A percentile compares a stretch with the other conserved stretches of the same genome.
Conservation (phyloP, 2,113 vertebrate genomes). For the Perca fluviatilis region DNA sequence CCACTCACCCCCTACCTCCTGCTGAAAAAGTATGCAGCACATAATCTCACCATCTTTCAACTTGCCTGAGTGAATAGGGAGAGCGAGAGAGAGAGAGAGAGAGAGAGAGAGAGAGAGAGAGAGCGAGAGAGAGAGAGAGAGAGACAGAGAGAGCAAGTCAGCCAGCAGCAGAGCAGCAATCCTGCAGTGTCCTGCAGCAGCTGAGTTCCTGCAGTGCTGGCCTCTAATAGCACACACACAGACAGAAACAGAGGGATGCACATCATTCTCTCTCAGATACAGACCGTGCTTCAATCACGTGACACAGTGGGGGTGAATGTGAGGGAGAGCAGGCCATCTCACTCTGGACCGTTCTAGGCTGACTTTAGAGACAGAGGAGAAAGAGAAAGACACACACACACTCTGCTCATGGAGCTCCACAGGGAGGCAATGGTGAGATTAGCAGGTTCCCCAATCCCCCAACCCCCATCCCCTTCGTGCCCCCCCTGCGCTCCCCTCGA, state of each 20-base stretch:
- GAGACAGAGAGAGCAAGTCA: slow-evolving; percentile 51
- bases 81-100: too few relatives aligned
- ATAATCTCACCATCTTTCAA: slow-evolving; percentile 78
- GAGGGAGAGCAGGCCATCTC: slow-evolving; percentile 49
- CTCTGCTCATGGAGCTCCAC: slow-evolving; percentile 51
- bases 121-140: neutral
- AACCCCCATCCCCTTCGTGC: neutral
- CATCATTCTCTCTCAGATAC: slow-evolving; percentile 43
- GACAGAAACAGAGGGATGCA: slow-evolving; percentile 34
- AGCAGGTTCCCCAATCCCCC: slow-evolving; percentile 45
- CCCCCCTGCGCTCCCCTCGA: slow-evolving; percentile 30
- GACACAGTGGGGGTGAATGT: slow-evolving; percentile 51
- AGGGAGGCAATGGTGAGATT: slow-evolving; percentile 64
- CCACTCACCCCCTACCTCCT: slow-evolving; percentile 32
- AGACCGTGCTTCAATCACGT: slow-evolving; percentile 65
- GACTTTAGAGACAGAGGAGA: slow-evolving; percentile 57
- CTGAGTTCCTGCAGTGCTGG: slow-evolving; percentile 84
- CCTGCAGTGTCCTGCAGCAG: slow-evolving; percentile 87
- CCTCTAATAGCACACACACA: slow-evolving; percentile 58
- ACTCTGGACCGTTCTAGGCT: slow-evolving; percentile 48
- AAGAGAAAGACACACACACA: slow-evolving; percentile 8
- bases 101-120: slow-evolving; percentile 28
- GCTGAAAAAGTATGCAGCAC: slow-evolving; percentile 81
- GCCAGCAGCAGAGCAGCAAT: slow-evolving; percentile 76
- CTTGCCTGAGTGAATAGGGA: slow-evolving; percentile 75